Conservation (phyloP, 2,113 vertebrate genomes). For the Tichodroma muraria region DNA sequence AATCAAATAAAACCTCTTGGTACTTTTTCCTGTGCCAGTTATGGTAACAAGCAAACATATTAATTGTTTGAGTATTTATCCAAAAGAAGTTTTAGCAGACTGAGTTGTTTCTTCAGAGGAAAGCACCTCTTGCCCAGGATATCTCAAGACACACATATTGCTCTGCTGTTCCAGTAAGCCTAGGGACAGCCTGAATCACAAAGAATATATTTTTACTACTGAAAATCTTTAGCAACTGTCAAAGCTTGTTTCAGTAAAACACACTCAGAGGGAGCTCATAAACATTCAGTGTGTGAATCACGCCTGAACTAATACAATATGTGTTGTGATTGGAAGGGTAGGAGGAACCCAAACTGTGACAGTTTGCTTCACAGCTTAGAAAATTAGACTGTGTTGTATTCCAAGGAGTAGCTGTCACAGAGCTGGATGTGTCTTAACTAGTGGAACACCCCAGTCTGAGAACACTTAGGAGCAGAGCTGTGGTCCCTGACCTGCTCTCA, state of each 20-base stretch:
- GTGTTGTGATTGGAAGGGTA: neutral
- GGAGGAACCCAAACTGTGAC: neutral
- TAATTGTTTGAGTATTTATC: neutral
- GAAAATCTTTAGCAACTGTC: neutral
- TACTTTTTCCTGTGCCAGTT: neutral
- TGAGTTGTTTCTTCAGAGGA: neutral
- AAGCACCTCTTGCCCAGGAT: neutral
- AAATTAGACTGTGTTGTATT: neutral
- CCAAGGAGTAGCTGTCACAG: neutral
- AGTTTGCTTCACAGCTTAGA: neutral
- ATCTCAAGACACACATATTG: neutral
- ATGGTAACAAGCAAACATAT: neutral
- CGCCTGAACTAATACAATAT: conserved; percentile 2
- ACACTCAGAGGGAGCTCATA: neutral
- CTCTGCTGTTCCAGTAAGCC: neutral
- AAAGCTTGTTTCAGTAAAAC: neutral
- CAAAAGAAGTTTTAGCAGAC: neutral
- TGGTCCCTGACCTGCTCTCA: neutral
- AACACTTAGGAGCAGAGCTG: neutral
- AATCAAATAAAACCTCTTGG: neutral
- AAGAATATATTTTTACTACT: neutral
- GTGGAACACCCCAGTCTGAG: neutral
- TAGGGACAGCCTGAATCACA: neutral
- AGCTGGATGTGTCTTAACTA: neutral
- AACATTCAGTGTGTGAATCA: neutral